These are phyloP conservation scores for Pelvicachromis taeniatus DNA, from an alignment of 2,113 vertebrate genomes.

Conservation along the genomic window DNA sequence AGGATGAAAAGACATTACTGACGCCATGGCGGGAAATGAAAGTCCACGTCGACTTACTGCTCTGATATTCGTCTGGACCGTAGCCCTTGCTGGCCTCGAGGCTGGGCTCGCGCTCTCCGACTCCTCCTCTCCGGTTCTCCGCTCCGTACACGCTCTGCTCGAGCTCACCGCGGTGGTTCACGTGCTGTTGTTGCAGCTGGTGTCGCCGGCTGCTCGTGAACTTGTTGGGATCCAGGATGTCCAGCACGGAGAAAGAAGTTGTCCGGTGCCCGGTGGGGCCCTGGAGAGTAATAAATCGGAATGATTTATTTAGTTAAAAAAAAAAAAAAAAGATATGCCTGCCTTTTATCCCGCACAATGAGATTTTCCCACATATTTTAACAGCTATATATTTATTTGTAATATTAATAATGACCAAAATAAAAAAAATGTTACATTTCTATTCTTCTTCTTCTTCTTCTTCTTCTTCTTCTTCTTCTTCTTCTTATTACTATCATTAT, in stretches of 20 bases:
- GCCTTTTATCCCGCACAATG: not conserved
- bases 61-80: constrained; percentile 72
- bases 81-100: constrained; percentile 39
- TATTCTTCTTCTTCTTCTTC: too few species aligned
- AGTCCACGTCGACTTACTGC: constrained; percentile 37
- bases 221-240: constrained; percentile 96
- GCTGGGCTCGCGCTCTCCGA: constrained; percentile 32
- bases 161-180: constrained; percentile 65
- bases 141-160: constrained; percentile 50
- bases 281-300: not conserved
- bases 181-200: constrained; percentile 16
- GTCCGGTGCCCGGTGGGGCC: constrained; percentile 77
- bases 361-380: not conserved
- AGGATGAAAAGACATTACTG: not conserved
- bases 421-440: too few species aligned
- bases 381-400: not conserved
- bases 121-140: constrained; percentile 52
- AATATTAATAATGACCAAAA: not conserved
- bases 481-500: too few species aligned
- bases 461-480: too few species aligned
- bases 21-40: not conserved
- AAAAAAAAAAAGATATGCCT: not conserved
- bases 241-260: constrained; percentile 95
- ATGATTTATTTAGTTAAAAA: not conserved
- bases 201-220: constrained; percentile 82